These are phyloP conservation scores for Hycleus cichorii DNA, from an alignment of 1,140 invertebrate genomes.

Conservation along the genomic window DNA sequence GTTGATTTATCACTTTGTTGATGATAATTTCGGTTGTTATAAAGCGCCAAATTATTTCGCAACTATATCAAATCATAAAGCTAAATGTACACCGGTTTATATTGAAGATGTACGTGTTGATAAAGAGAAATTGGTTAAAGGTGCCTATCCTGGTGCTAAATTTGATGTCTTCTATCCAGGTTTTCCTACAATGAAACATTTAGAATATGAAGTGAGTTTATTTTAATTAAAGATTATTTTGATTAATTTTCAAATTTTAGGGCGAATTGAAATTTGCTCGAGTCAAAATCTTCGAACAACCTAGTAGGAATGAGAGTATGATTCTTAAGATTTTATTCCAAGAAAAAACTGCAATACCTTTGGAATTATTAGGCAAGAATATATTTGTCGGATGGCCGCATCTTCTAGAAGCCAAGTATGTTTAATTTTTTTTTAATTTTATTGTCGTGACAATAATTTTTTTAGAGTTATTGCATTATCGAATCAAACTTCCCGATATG, in stretches of 20 bases:
- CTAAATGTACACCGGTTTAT: slow-evolving; percentile 46
- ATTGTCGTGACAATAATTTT: background rate
- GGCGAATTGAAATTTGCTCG: slow-evolving; percentile 58
- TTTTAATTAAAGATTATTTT: background rate
- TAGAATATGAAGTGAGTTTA: slow-evolving; percentile 62
- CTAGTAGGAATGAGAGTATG: slow-evolving; percentile 73
- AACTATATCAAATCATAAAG: slow-evolving; percentile 51
- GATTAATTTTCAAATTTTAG: slow-evolving; percentile 39
- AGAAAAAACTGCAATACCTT: slow-evolving; percentile 42
- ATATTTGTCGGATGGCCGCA: slow-evolving; percentile 86
- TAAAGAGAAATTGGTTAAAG: slow-evolving; percentile 57
- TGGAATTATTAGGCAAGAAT: slow-evolving; percentile 59
- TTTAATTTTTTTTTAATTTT: background rate
- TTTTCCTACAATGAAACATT: slow-evolving; percentile 82
- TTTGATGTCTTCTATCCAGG: slow-evolving; percentile 74
- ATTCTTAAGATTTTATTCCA: slow-evolving; percentile 58
- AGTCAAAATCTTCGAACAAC: slow-evolving; percentile 82
- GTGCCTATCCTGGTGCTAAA: slow-evolving; percentile 62
- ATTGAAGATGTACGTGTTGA: slow-evolving; percentile 56
- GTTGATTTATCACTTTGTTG: slow-evolving; percentile 64
- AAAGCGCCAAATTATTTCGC: slow-evolving; percentile 61
- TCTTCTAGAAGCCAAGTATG: slow-evolving; percentile 62
- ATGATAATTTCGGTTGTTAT: slow-evolving; percentile 48
- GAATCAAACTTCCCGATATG: slow-evolving; percentile 33
- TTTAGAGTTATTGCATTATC: slow-evolving; percentile 52